Evolutionary conservation across 1,140 invertebrate genomes (phyloP).

Genomic region (Drosophila equinoxialis): DNA sequence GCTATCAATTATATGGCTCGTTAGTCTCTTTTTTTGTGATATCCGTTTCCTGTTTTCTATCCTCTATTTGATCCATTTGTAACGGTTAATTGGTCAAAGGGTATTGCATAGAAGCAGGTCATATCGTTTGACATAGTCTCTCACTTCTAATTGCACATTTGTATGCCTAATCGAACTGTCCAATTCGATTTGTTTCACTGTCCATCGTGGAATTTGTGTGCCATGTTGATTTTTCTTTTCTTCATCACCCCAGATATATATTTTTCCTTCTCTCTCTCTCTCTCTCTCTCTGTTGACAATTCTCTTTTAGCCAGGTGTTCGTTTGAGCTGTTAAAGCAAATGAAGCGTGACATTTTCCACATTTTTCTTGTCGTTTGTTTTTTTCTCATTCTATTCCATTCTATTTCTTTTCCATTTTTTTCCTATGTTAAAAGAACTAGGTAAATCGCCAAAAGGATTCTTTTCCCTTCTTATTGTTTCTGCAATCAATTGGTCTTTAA

Average conservation of each 20-base stretch:
- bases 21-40: constrained; percentile 42
- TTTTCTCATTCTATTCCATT: background rate
- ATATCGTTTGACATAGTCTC: constrained; percentile 25
- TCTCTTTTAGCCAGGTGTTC: constrained; percentile 60
- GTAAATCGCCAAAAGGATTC: constrained; percentile 42
- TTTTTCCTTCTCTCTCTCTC: background rate
- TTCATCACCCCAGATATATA: background rate
- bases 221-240: constrained; percentile 49
- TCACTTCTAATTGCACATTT: constrained; percentile 72
- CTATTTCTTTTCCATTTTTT: constrained; percentile 15
- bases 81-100: constrained; percentile 70
- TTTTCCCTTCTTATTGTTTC: constrained; percentile 20
- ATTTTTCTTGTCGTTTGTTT: constrained; percentile 45
- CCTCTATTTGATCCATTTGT: constrained; percentile 46
- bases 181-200: constrained; percentile 62
- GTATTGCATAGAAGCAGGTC: constrained; percentile 39
- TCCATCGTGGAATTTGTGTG: constrained; percentile 71
- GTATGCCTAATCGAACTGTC: constrained; percentile 79
- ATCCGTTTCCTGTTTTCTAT: constrained; percentile 44
- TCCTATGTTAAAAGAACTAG: constrained; percentile 41
- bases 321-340: constrained; percentile 72
- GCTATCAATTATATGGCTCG: constrained; percentile 59
- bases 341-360: constrained; percentile 76
- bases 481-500: constrained; percentile 56
- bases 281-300: constrained; percentile 34